Conservation (phyloP, 2,888 invertebrate genomes). For the Melanotus villosus region DNA sequence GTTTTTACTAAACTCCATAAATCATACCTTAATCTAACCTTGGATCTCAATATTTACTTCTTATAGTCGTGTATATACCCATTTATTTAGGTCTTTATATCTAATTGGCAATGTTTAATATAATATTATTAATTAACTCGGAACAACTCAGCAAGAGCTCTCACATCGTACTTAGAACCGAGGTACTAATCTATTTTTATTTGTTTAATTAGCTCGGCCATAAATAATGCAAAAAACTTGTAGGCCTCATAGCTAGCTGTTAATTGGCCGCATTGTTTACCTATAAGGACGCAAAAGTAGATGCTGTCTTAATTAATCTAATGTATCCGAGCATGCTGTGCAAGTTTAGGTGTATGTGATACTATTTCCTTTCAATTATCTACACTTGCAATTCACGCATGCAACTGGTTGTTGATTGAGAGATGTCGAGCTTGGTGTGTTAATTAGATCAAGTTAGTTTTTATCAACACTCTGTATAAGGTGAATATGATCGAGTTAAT, state of each 20-base stretch:
- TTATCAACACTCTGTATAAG: background rate
- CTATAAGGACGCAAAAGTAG: constrained; percentile 13
- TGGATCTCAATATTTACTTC: background rate
- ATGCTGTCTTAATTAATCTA: constrained; percentile 5
- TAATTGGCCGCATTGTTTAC: constrained; percentile 22
- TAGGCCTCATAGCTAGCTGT: background rate
- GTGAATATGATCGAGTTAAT: too few relatives aligned
- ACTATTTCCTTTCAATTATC: constrained; percentile 1
- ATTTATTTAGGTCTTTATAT: constrained; percentile 6
- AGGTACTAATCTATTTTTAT: background rate
- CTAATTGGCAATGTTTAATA: constrained; percentile 1
- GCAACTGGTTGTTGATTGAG: background rate
- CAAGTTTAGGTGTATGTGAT: background rate
- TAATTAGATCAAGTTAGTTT: background rate
- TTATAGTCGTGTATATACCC: background rate
- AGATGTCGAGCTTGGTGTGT: background rate
- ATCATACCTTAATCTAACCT: background rate
- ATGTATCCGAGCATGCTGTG: background rate
- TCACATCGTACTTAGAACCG: background rate
- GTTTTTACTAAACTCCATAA: too few relatives aligned
- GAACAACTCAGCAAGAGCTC: background rate
- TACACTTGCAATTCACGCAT: background rate
- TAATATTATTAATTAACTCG: background rate
- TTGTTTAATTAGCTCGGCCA: constrained; percentile 3
- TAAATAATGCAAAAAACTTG: background rate